Evolutionary conservation across 2,797 vertebrate species (phyloP).

Genomic region (Chromis chromis): DNA sequence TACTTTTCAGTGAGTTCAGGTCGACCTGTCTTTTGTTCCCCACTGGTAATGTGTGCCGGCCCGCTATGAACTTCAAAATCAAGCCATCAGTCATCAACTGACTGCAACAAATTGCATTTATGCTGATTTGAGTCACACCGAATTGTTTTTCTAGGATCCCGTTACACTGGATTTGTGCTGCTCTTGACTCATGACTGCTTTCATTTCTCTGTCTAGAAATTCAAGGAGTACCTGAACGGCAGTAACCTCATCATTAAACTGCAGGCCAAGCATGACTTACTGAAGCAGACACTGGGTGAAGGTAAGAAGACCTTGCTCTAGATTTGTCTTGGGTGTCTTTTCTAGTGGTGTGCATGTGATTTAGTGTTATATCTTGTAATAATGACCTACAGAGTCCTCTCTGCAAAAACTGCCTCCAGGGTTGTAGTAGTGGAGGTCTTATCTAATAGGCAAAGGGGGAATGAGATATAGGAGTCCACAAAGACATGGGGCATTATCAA

Average conservation of each 20-base stretch:
- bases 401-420: constrained; percentile 43
- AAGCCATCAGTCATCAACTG: constrained; percentile 33
- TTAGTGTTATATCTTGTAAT: constrained; percentile 45
- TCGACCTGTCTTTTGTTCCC: not conserved
- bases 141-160: constrained; percentile 30
- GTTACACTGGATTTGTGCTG: constrained; percentile 35
- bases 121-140: constrained; percentile 26
- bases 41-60: not conserved
- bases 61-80: constrained; percentile 21
- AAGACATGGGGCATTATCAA: constrained; percentile 1
- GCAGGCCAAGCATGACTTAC: constrained; percentile 97
- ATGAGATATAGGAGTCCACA: constrained; percentile 8
- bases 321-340: constrained; percentile 34
- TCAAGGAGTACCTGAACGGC: constrained; percentile 98
- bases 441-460: constrained; percentile 44
- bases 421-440: constrained; percentile 23
- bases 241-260: constrained; percentile 99
- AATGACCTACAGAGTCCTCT: constrained; percentile 41
- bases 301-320: constrained; percentile 83
- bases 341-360: constrained; percentile 32
- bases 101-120: constrained; percentile 42
- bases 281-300: constrained; percentile 98
- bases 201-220: constrained; percentile 88
- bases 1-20: constrained; percentile 92
- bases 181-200: constrained; percentile 36